A percentile compares a stretch with the other conserved stretches of the same genome.
Evolutionary conservation across 1,140 invertebrate genomes (phyloP).

Genomic region (Luehdorfia chinensis): DNA sequence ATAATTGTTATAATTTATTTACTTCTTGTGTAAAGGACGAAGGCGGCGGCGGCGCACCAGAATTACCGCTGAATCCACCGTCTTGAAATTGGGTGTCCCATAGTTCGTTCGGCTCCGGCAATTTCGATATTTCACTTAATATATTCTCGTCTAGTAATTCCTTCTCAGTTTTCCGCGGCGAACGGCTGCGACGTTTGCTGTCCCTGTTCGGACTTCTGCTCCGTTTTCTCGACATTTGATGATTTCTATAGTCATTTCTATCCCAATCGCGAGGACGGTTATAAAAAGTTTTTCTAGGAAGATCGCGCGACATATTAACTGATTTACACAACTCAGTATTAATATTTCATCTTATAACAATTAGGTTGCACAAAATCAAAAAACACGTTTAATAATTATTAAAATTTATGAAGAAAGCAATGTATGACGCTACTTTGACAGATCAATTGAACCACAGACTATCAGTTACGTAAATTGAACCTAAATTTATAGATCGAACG

Average conservation of each 20-base stretch:
- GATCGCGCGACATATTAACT: constrained; percentile 2
- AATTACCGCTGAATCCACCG: constrained; percentile 16
- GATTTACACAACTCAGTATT: neutral
- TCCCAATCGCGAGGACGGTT: constrained; percentile 31
- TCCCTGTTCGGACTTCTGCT: constrained; percentile 33
- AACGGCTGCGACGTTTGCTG: constrained; percentile 43
- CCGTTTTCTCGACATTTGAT: constrained; percentile 32
- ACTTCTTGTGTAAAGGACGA: constrained; percentile 39
- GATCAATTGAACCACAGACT: no score
- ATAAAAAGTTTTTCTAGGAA: constrained; percentile 26
- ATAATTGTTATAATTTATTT: no score
- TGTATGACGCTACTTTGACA: no score
- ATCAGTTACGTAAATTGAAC: no score
- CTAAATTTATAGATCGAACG: no score
- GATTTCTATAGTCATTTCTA: constrained; percentile 31
- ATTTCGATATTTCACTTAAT: constrained; percentile 57
- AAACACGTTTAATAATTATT: no score
- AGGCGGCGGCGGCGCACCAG: constrained; percentile 21
- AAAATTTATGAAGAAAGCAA: no score
- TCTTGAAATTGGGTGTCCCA: constrained; percentile 63
- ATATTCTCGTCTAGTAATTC: constrained; percentile 68
- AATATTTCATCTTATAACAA: no score
- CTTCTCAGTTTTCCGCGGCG: constrained; percentile 51
- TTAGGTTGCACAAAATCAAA: no score
- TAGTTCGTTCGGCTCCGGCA: constrained; percentile 60